phyloP scores from a whole-genome alignment of 2,888 invertebrate genomes.

The Hemithea aestivaria region DNA sequence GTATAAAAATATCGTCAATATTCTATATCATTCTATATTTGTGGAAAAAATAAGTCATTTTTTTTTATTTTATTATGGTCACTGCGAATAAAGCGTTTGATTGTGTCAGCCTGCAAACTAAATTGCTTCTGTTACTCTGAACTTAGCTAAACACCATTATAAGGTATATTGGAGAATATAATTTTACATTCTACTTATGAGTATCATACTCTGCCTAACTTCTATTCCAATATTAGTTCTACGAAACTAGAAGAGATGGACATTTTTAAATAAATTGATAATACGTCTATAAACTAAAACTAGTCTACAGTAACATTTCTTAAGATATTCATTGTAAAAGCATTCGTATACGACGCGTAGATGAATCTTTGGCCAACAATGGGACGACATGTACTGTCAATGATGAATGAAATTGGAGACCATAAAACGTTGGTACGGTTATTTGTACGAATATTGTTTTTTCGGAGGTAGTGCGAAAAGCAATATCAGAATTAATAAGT shows the following conservation, averaged over 20 bases:
- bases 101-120: constrained; percentile 13
- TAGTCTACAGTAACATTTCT: constrained; percentile 19
- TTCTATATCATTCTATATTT: constrained; percentile 13
- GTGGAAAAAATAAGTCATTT: constrained; percentile 16
- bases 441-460: too few relatives aligned
- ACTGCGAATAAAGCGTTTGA: constrained; percentile 22
- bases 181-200: constrained; percentile 4
- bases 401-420: too few relatives aligned
- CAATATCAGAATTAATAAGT: too few relatives aligned
- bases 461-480: too few relatives aligned
- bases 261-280: constrained; percentile 22
- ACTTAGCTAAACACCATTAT: constrained; percentile 7
- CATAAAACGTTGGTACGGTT: too few relatives aligned
- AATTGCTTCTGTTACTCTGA: constrained; percentile 2
- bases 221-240: constrained; percentile 18
- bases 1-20: constrained; percentile 69
- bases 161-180: constrained; percentile 9
- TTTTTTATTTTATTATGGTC: constrained; percentile 12
- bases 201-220: constrained; percentile 16
- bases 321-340: too few relatives aligned
- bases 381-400: too few relatives aligned
- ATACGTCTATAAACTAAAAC: constrained; percentile 21
- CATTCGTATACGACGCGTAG: too few relatives aligned
- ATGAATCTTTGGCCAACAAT: too few relatives aligned
- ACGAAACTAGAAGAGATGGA: constrained; percentile 23